phyloP scores from a whole-genome alignment of 1,140 invertebrate species.

The Drosophila pruinosa region DNA sequence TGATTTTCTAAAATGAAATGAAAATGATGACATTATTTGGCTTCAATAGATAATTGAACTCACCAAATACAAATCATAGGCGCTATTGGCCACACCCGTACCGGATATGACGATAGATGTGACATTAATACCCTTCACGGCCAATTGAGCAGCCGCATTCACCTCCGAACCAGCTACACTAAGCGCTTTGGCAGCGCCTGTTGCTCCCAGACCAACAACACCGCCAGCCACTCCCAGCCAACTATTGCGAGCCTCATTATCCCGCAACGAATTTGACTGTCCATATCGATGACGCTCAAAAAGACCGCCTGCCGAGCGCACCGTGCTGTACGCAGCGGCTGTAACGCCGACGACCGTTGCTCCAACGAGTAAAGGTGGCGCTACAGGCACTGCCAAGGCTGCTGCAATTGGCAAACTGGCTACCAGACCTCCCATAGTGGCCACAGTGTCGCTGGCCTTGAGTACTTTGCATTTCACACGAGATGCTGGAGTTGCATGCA shows the following conservation, averaged over 20 bases:
- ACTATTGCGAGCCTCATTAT: conserved; percentile 61
- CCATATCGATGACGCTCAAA: conserved; percentile 58
- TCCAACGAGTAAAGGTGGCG: conserved; percentile 50
- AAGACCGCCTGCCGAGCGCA: conserved; percentile 52
- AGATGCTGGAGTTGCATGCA: conserved; percentile 47
- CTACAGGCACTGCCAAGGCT: conserved; percentile 56
- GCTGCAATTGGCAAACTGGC: conserved; percentile 59
- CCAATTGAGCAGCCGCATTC: conserved; percentile 57
- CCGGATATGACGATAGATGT: conserved; percentile 65
- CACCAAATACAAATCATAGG: conserved; percentile 67
- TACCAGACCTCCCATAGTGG: conserved; percentile 56
- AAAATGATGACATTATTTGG: not conserved
- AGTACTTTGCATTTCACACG: conserved; percentile 33
- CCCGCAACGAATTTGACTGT: conserved; percentile 50
- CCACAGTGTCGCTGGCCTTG: conserved; percentile 53
- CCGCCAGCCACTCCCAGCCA: conserved; percentile 76
- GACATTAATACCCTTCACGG: conserved; percentile 71
- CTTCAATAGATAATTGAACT: not conserved
- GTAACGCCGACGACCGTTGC: conserved; percentile 57
- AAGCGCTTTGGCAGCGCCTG: conserved; percentile 59
- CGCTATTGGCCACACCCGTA: conserved; percentile 57
- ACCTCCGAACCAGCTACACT: conserved; percentile 1
- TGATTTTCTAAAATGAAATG: conserved; percentile 44
- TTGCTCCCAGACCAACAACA: conserved; percentile 67
- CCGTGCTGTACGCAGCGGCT: conserved; percentile 57